Conservation (phyloP, 2,797 vertebrate species). For the Borostomias antarcticus region DNA sequence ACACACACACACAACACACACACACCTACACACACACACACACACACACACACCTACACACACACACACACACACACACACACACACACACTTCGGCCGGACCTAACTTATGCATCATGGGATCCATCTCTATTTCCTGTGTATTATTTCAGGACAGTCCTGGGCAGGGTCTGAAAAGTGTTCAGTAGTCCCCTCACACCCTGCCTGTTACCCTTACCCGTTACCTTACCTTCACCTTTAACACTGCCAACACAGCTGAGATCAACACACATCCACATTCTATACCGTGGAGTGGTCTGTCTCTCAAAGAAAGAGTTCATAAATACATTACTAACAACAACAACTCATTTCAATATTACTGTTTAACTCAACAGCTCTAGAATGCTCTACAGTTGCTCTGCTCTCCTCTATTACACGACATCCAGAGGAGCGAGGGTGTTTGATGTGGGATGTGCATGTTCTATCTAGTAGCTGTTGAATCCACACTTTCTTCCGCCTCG, state of each 20-base stretch:
- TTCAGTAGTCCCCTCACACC: not conserved
- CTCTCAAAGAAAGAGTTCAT: no score
- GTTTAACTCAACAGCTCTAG: no score
- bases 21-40: not conserved
- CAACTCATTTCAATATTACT: no score
- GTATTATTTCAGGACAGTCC: not conserved
- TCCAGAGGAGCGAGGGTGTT: not conserved
- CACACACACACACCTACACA: not conserved
- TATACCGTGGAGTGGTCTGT: no score
- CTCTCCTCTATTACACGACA: not conserved
- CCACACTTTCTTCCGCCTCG: not conserved
- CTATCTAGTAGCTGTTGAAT: no score
- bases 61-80: constrained; percentile 1
- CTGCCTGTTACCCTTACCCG: no score
- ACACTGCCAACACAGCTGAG: not conserved
- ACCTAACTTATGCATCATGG: not conserved
- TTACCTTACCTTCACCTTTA: not conserved
- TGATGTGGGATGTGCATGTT: not conserved
- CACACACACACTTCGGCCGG: not conserved
- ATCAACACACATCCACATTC: no score
- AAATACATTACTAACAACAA: no score
- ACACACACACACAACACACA: no score
- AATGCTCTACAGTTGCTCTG: not conserved
- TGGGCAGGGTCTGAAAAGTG: not conserved
- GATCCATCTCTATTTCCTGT: not conserved